phyloP scores from a whole-genome alignment of 2,113 vertebrate genomes.

The Otolemur garnettii region DNA sequence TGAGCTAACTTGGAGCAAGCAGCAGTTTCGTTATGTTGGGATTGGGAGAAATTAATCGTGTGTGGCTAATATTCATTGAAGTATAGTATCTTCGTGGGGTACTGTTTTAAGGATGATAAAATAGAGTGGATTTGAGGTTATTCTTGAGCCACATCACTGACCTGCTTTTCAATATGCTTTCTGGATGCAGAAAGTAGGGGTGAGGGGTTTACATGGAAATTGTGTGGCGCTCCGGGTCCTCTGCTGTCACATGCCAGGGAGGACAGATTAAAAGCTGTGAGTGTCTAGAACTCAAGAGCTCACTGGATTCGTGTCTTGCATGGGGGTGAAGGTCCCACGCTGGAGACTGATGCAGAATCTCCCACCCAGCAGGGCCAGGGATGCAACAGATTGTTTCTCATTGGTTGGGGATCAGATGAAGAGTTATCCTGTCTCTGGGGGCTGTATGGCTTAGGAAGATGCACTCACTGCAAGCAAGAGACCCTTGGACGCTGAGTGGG shows the following conservation, averaged over 20 bases:
- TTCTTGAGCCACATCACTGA: not conserved
- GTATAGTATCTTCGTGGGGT: not conserved
- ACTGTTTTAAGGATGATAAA: not conserved
- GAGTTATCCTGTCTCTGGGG: not conserved
- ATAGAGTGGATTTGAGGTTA: not conserved
- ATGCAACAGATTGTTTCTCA: not conserved
- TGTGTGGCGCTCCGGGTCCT: fast-evolving
- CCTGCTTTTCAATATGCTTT: not conserved
- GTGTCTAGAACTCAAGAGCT: fast-evolving
- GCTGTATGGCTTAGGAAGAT: not conserved
- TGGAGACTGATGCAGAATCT: fast-evolving
- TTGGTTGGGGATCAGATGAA: not conserved
- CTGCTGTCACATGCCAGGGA: not conserved
- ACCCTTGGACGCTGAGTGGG: not conserved
- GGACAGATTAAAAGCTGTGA: not conserved
- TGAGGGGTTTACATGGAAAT: not conserved
- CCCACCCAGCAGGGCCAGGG: not conserved
- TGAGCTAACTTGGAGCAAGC: not conserved
- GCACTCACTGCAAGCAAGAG: not conserved
- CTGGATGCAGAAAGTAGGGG: not conserved
- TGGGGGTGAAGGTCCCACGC: not conserved
- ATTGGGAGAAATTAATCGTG: not conserved
- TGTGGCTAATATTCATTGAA: not conserved
- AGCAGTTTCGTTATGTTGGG: not conserved
- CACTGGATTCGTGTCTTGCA: fast-evolving